These are phyloP conservation scores for Pygmarrhopalites habei DNA, from an alignment of 1,140 invertebrate genomes.

Conservation along the genomic window DNA sequence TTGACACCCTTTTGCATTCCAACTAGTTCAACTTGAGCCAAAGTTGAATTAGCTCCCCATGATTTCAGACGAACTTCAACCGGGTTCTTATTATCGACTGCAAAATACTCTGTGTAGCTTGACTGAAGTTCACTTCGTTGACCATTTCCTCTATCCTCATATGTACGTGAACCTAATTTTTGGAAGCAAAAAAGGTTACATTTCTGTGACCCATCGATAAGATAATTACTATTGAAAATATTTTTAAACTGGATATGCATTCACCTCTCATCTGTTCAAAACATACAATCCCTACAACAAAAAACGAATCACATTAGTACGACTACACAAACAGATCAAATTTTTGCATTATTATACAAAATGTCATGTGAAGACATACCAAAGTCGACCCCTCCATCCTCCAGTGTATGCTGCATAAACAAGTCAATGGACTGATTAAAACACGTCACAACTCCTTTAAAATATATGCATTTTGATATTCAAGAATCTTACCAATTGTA, in stretches of 20 bases:
- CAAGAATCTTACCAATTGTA: conserved; percentile 34
- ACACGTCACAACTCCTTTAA: too few relatives aligned
- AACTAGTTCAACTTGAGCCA: conserved; percentile 58
- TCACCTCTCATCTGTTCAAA: too few relatives aligned
- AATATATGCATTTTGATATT: too few relatives aligned
- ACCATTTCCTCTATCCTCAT: conserved; percentile 62
- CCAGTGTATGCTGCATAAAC: conserved; percentile 40
- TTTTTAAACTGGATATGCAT: too few relatives aligned
- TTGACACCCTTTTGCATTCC: conserved; percentile 56
- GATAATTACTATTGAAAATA: too few relatives aligned
- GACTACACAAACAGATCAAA: too few relatives aligned
- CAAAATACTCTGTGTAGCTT: conserved; percentile 60
- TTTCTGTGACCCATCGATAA: too few relatives aligned
- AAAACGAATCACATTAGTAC: too few relatives aligned
- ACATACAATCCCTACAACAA: too few relatives aligned
- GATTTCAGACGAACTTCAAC: conserved; percentile 59
- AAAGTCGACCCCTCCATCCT: conserved; percentile 51
- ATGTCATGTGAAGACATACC: too few relatives aligned
- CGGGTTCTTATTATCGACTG: conserved; percentile 68
- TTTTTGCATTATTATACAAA: too few relatives aligned
- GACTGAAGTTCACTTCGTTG: conserved; percentile 61
- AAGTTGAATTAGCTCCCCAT: conserved; percentile 61
- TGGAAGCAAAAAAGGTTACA: background rate
- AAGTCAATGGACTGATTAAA: conserved; percentile 3
- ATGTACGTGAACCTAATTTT: background rate